Evolutionary conservation across 2,113 vertebrate genomes (phyloP).

Genomic region (Melanerpes formicivorus): DNA sequence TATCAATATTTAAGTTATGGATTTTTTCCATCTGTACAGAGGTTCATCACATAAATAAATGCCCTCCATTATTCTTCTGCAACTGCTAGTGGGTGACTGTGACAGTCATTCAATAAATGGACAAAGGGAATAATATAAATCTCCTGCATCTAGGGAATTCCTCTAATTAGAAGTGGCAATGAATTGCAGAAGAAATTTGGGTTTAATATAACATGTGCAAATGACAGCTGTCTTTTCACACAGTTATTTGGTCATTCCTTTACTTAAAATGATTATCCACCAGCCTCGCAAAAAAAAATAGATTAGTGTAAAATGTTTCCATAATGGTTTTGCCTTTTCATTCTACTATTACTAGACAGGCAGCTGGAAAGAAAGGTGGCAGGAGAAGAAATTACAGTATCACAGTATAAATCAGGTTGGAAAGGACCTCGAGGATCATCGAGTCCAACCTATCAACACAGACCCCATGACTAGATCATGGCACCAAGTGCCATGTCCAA

Average conservation of each 20-base stretch:
- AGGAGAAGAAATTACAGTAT: background rate
- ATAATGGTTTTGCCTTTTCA: background rate
- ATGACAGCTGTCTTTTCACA: constrained; percentile 67
- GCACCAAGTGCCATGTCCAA: too few relatives aligned
- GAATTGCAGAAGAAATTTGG: constrained; percentile 74
- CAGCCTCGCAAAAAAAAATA: background rate
- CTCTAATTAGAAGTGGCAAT: constrained; percentile 77
- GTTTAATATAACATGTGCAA: constrained; percentile 75
- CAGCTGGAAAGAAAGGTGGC: background rate
- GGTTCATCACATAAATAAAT: constrained; percentile 71
- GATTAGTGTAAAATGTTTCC: background rate
- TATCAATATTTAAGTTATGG: constrained; percentile 60
- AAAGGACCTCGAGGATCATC: too few relatives aligned
- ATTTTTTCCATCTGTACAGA: constrained; percentile 66
- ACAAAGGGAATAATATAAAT: constrained; percentile 76
- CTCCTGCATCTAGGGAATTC: constrained; percentile 70
- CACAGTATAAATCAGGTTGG: too few relatives aligned
- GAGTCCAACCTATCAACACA: too few relatives aligned
- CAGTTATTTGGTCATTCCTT: constrained; percentile 59
- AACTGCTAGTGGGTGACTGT: constrained; percentile 70
- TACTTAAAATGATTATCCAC: constrained; percentile 53
- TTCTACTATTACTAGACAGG: background rate
- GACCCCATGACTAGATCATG: too few relatives aligned
- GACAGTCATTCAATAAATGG: constrained; percentile 74
- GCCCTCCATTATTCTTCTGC: constrained; percentile 71